These are phyloP conservation scores for Corythornis cristatus DNA, from an alignment of 2,113 vertebrate genomes.

Conservation along the genomic window DNA sequence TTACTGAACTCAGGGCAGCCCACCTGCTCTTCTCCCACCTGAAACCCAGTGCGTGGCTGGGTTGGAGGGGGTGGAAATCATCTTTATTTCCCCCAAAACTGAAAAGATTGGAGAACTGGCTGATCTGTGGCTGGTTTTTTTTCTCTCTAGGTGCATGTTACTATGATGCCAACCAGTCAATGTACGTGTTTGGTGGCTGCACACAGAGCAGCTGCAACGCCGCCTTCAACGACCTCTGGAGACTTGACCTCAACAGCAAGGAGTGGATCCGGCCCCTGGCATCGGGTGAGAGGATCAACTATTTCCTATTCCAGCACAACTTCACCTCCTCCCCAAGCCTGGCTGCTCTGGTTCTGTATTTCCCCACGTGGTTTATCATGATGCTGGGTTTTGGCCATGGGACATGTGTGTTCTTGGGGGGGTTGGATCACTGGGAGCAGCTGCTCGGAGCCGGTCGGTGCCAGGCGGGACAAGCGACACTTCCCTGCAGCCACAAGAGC, in stretches of 20 bases:
- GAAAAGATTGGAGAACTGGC: background rate
- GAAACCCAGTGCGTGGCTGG: background rate
- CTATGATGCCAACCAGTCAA: constrained; percentile 96
- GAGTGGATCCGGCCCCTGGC: constrained; percentile 98
- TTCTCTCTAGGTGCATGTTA: constrained; percentile 89
- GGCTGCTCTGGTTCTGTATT: accelerated
- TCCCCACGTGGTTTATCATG: accelerated
- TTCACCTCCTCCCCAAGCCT: accelerated
- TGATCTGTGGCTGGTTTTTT: background rate
- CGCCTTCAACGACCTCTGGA: constrained; percentile 98
- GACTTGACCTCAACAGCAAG: constrained; percentile 98
- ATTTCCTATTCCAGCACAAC: accelerated
- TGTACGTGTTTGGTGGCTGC: constrained; percentile 99
- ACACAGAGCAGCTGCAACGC: constrained; percentile 98
- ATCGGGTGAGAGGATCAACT: constrained; percentile 82
- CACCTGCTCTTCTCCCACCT: background rate
- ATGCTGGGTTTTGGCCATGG: background rate
- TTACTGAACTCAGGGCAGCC: background rate
- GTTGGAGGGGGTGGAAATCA: no score
- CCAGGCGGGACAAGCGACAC: background rate
- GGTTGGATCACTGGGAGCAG: background rate
- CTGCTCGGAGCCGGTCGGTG: background rate
- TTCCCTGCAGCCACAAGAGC: background rate
- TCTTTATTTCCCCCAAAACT: background rate
- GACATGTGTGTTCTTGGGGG: accelerated